Evolutionary conservation across 2,797 vertebrate genomes (phyloP).

Genomic region (Australoheros facetus): DNA sequence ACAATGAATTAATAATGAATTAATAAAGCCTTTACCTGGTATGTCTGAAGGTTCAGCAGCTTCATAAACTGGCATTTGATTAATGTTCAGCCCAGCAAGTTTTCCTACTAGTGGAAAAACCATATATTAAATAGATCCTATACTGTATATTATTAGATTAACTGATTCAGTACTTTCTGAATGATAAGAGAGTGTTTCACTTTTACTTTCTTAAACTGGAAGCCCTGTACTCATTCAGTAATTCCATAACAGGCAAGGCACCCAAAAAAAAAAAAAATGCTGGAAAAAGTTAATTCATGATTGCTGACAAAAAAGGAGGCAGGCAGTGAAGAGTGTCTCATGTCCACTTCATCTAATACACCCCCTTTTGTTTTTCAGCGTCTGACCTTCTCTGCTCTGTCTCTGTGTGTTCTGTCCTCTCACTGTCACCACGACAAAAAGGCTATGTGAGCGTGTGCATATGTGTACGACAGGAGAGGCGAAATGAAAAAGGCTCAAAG

Average conservation of each 20-base stretch:
- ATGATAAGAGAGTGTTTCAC: background rate
- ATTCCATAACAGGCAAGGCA: constrained; percentile 10
- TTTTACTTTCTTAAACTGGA: background rate
- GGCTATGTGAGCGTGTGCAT: background rate
- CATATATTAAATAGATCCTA: background rate
- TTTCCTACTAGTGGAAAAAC: background rate
- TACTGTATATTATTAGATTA: background rate
- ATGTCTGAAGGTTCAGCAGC: background rate
- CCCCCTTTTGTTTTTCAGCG: constrained; percentile 9
- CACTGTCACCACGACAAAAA: constrained; percentile 45
- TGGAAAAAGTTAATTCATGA: constrained; percentile 16
- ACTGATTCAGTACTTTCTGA: background rate
- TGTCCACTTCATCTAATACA: constrained; percentile 7
- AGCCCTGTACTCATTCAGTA: background rate
- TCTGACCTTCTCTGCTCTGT: constrained; percentile 34
- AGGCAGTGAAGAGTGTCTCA: background rate
- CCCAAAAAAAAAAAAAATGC: constrained; percentile 9
- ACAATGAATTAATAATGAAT: background rate
- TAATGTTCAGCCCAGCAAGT: background rate
- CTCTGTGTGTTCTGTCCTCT: constrained; percentile 16
- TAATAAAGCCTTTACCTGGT: background rate
- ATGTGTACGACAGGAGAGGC: background rate
- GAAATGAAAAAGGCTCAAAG: constrained; percentile 16
- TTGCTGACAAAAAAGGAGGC: background rate
- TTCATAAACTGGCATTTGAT: background rate